Conservation (phyloP, 1,140 invertebrate genomes). For the Eurytemora carolleeae region DNA sequence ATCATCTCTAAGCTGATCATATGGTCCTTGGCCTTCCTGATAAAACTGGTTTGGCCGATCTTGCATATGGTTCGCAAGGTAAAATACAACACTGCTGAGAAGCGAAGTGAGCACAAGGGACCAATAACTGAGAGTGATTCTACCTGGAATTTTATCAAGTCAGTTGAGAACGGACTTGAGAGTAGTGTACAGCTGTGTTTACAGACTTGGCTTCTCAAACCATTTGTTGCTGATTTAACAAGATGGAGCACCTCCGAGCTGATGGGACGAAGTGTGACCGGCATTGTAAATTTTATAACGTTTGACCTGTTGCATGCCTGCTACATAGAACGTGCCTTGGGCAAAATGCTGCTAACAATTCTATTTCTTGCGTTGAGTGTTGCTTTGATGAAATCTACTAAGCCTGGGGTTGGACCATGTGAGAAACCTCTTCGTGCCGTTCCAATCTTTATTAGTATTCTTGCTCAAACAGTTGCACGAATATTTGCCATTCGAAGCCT, state of each 20-base stretch:
- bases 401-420: not conserved
- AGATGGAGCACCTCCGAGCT: no score
- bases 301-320: not conserved
- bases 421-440: not conserved
- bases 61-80: no score
- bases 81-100: not conserved
- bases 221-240: no score
- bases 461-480: not conserved
- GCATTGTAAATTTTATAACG: not conserved
- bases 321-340: not conserved
- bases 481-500: not conserved
- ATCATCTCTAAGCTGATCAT: no score
- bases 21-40: no score
- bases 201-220: not conserved
- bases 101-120: not conserved
- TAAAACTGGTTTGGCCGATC: no score
- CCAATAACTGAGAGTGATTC: not conserved
- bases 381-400: not conserved
- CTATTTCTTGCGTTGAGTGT: not conserved
- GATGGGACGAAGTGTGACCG: not conserved
- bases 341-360: not conserved
- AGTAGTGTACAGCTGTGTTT: not conserved
- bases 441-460: not conserved
- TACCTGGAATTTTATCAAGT: not conserved
- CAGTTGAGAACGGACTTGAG: not conserved